These are phyloP conservation scores for Aptenodytes patagonicus DNA, from an alignment of 2,113 vertebrate genomes.

Conservation along the genomic window DNA sequence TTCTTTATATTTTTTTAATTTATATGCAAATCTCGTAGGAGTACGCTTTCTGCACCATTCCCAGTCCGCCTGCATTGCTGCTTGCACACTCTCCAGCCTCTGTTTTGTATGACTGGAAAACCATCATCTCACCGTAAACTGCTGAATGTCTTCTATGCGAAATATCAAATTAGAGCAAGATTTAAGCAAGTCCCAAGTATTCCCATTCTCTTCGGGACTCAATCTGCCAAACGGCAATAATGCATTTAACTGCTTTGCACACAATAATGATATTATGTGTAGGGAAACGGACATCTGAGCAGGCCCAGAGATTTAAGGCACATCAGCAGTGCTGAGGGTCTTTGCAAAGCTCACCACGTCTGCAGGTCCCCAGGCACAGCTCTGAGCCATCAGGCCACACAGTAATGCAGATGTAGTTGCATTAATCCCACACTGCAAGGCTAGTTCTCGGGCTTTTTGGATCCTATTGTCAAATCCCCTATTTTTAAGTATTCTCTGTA, in stretches of 20 bases:
- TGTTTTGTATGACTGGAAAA: fast-evolving
- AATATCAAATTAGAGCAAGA: neutral
- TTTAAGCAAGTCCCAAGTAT: neutral
- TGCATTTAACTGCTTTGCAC: neutral
- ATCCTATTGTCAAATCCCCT: neutral
- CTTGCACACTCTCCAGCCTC: fast-evolving
- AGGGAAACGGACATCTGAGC: neutral
- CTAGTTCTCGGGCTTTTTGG: fast-evolving
- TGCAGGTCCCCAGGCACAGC: neutral
- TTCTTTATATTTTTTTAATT: neutral
- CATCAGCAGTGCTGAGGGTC: neutral
- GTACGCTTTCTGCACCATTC: fast-evolving
- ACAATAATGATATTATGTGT: too few relatives aligned
- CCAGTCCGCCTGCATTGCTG: neutral
- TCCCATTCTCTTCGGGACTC: too few relatives aligned
- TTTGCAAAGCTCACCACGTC: fast-evolving
- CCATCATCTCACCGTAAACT: neutral
- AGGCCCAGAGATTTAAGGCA: too few relatives aligned
- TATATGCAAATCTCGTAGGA: neutral
- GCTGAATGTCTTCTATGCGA: neutral
- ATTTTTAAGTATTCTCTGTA: neutral
- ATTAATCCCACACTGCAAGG: neutral
- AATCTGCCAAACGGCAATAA: neutral
- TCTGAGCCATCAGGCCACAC: neutral
- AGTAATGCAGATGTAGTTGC: neutral